A percentile compares a stretch with the other conserved stretches of the same genome.
Evolutionary conservation across 1,140 invertebrate species (phyloP).

Genomic region (Drosophila truncata): DNA sequence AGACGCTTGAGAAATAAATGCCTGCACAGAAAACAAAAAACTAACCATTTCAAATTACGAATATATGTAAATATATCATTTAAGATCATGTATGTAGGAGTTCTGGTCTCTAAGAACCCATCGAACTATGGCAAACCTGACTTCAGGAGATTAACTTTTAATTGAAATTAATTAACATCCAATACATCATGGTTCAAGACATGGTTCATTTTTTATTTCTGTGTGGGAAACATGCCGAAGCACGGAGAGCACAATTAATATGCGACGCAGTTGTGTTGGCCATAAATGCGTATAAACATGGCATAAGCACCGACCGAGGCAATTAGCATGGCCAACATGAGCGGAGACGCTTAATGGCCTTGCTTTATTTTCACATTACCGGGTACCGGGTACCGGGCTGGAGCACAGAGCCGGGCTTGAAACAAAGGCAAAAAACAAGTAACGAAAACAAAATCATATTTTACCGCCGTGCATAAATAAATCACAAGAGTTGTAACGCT

Average conservation of each 20-base stretch:
- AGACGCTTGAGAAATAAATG: constrained; percentile 33
- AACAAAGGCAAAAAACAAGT: constrained; percentile 25
- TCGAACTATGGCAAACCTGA: not conserved
- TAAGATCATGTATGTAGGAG: not conserved
- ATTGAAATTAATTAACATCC: constrained; percentile 22
- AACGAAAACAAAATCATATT: constrained; percentile 78
- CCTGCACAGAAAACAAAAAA: not conserved
- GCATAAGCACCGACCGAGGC: constrained; percentile 28
- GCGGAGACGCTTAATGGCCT: constrained; percentile 50
- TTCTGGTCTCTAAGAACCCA: not conserved
- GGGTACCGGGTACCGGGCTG: no score
- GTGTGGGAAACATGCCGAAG: constrained; percentile 11
- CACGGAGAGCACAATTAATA: constrained; percentile 63
- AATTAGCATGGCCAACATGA: constrained; percentile 72
- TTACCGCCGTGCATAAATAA: constrained; percentile 79
- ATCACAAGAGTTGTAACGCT: constrained; percentile 56
- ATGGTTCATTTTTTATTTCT: constrained; percentile 18
- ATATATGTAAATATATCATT: constrained; percentile 1
- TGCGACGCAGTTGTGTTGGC: constrained; percentile 67
- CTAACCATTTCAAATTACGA: not conserved
- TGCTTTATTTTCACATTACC: constrained; percentile 53
- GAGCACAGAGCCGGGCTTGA: constrained; percentile 17
- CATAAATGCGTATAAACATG: constrained; percentile 47
- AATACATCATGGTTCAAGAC: constrained; percentile 12
- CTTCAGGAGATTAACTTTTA: constrained; percentile 1